A percentile compares a stretch with the other conserved stretches of the same genome.
Evolutionary conservation across 2,113 vertebrate genomes (phyloP).

Genomic region (Sceloporus undulatus): DNA sequence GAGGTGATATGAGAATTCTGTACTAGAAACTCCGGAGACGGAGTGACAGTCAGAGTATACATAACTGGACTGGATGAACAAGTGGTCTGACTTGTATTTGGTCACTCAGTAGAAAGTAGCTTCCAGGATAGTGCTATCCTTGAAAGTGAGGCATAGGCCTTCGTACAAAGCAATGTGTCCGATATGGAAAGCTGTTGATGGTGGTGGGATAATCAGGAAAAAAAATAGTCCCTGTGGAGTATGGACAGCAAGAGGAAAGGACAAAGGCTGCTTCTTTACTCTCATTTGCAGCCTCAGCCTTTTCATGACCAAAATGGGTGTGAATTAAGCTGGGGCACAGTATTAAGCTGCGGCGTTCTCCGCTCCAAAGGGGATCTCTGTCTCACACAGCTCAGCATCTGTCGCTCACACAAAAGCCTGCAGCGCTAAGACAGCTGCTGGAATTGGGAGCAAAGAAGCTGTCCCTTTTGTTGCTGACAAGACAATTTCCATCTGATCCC

Average conservation of each 20-base stretch:
- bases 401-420: neutral
- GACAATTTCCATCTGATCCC: slow-evolving; percentile 31
- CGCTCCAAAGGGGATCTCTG: fast-evolving
- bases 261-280: neutral
- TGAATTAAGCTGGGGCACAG: fast-evolving
- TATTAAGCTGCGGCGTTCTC: fast-evolving
- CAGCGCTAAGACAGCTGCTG: slow-evolving; percentile 20
- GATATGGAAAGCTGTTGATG: no score
- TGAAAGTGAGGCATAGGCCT: no score
- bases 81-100: neutral
- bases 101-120: neutral
- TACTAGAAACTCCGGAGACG: no score
- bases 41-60: neutral
- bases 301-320: fast-evolving
- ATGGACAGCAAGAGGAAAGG: neutral
- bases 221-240: neutral
- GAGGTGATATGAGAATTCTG: neutral
- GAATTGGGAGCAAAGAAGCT: neutral
- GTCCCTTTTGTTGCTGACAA: slow-evolving; percentile 60
- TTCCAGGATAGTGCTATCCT: neutral
- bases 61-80: neutral
- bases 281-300: neutral
- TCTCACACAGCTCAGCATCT: neutral
- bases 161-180: no score
- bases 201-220: neutral